A percentile compares a stretch with the other conserved stretches of the same genome.
Conservation (phyloP, 2,113 vertebrate genomes). For the Orthonyx spaldingii region DNA sequence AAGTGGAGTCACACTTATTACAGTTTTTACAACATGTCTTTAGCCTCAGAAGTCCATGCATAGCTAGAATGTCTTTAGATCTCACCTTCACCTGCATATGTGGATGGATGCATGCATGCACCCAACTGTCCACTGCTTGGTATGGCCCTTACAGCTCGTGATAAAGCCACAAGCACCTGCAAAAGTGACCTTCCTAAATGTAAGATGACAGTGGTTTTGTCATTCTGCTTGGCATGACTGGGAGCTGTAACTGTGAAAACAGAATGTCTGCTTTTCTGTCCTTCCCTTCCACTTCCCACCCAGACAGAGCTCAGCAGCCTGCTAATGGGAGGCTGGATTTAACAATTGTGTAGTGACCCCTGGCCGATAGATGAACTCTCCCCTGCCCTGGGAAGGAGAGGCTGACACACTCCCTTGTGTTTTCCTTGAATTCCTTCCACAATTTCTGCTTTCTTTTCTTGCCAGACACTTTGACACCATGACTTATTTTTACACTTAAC, state of each 20-base stretch:
- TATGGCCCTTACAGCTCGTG: neutral
- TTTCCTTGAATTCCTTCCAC: neutral
- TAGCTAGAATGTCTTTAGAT: neutral
- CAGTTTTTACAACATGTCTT: neutral
- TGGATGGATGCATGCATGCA: neutral
- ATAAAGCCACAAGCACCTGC: neutral
- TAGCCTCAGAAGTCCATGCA: neutral
- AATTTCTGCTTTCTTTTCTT: constrained; percentile 9
- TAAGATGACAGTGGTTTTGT: neutral
- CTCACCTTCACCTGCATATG: neutral
- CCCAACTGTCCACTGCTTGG: neutral
- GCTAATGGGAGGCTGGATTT: neutral
- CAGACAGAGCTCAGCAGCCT: neutral
- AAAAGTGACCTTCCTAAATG: neutral
- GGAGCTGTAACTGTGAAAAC: neutral
- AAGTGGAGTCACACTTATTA: neutral
- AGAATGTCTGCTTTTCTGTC: neutral
- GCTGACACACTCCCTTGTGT: neutral
- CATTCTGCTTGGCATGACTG: neutral
- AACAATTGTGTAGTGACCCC: neutral
- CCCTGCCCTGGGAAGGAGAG: neutral
- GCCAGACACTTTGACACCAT: neutral
- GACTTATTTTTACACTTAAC: constrained; percentile 11
- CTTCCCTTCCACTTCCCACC: neutral
- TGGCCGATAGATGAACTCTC: neutral